These are phyloP conservation scores for Ctenopoma kingsleyae DNA, from an alignment of 2,797 vertebrate species.

Conservation along the genomic window DNA sequence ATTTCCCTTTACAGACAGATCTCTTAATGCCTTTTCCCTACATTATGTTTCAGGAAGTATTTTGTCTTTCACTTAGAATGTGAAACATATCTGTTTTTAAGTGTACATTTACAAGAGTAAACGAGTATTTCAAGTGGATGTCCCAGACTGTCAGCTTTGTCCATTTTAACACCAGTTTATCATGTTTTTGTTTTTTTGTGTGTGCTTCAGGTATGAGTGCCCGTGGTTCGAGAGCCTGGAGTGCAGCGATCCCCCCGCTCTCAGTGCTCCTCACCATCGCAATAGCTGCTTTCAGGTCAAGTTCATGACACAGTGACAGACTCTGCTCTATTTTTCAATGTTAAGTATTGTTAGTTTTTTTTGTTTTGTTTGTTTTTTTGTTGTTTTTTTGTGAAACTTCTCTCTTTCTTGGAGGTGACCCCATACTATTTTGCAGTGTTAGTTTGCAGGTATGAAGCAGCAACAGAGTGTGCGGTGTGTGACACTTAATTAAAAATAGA, in stretches of 20 bases:
- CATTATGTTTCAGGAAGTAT: slow-evolving; percentile 21
- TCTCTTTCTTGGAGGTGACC: slow-evolving; percentile 38
- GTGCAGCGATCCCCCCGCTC: slow-evolving; percentile 67
- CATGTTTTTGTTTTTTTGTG: not conserved
- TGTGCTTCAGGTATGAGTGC: slow-evolving; percentile 91
- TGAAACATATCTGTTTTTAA: too few relatives aligned
- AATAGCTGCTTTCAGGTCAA: slow-evolving; percentile 81
- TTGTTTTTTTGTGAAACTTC: slow-evolving; percentile 46
- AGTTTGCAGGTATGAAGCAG: slow-evolving; percentile 61
- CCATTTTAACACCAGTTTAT: not conserved
- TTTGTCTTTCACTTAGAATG: not conserved
- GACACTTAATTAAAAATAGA: slow-evolving; percentile 49
- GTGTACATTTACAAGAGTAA: too few relatives aligned
- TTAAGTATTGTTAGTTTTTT: slow-evolving; percentile 28
- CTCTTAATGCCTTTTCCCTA: slow-evolving; percentile 22
- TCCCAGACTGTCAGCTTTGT: not conserved
- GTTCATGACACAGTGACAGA: slow-evolving; percentile 78
- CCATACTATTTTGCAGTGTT: slow-evolving; percentile 53
- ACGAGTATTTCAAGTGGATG: not conserved
- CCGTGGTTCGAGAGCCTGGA: slow-evolving; percentile 86
- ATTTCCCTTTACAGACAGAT: slow-evolving; percentile 22
- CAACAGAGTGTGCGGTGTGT: slow-evolving; percentile 54
- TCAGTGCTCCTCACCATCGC: slow-evolving; percentile 80
- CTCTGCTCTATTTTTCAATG: slow-evolving; percentile 49
- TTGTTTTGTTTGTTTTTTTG: slow-evolving; percentile 9